These are phyloP conservation scores for Mustelus asterias DNA, from an alignment of 2,113 vertebrate genomes.

Conservation along the genomic window DNA sequence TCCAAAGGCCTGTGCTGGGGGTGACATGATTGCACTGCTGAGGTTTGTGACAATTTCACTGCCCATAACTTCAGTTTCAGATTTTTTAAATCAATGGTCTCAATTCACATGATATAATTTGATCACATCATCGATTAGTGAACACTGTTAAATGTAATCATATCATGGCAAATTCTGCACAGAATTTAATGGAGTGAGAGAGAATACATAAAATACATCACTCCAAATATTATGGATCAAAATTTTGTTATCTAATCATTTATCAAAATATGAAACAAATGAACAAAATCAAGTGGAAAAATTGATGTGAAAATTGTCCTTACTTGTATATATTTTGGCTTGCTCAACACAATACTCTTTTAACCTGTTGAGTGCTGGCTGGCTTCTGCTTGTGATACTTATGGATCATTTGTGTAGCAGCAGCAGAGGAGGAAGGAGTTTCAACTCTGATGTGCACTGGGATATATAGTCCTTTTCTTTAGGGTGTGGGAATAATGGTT, in stretches of 20 bases:
- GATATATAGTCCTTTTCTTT: background rate
- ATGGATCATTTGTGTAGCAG: background rate
- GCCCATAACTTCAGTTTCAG: background rate
- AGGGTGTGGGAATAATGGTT: background rate
- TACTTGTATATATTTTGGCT: background rate
- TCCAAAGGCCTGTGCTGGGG: background rate
- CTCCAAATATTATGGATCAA: background rate
- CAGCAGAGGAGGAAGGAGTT: background rate
- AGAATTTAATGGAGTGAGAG: background rate
- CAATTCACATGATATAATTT: background rate
- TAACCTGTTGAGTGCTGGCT: background rate
- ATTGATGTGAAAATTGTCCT: background rate
- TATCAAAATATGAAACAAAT: background rate
- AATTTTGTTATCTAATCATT: background rate
- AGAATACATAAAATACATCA: background rate
- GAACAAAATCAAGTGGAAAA: background rate
- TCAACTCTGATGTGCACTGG: background rate
- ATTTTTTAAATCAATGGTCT: background rate
- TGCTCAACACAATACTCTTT: background rate
- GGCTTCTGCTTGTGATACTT: background rate
- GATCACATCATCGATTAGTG: background rate
- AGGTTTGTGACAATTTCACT: constrained; percentile 12
- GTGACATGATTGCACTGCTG: background rate
- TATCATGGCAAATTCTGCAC: background rate
- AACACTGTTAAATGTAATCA: background rate